Evolutionary conservation across 2,888 invertebrate species (phyloP).

Genomic region (Gastrophysa polygoni): DNA sequence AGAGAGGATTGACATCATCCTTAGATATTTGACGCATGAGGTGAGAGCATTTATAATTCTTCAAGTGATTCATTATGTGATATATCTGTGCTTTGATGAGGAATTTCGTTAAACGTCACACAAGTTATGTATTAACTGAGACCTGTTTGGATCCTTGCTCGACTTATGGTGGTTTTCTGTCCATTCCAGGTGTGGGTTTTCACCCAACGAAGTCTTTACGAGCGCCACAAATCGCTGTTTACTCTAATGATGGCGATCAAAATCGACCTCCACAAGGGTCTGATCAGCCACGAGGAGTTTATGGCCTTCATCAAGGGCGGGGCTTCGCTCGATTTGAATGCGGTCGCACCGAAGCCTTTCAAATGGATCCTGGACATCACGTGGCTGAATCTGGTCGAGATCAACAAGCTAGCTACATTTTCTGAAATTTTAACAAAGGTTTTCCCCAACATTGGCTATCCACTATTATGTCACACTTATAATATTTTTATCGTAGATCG

Average conservation of each 20-base stretch:
- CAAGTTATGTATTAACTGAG: too few relatives aligned
- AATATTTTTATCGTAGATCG: conserved; percentile 65
- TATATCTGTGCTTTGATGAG: too few relatives aligned
- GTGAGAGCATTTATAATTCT: conserved; percentile 39
- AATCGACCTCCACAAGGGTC: conserved; percentile 83
- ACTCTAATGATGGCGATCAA: conserved; percentile 95
- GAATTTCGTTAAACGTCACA: too few relatives aligned
- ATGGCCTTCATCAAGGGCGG: conserved; percentile 96
- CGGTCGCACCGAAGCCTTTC: conserved; percentile 90
- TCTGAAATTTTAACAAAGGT: conserved; percentile 79
- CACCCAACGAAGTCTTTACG: conserved; percentile 90
- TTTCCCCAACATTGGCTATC: too few relatives aligned
- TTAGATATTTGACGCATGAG: conserved; percentile 87
- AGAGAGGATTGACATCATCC: conserved; percentile 87
- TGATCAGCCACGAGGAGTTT: conserved; percentile 89
- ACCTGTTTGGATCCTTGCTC: background rate
- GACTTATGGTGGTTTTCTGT: too few relatives aligned
- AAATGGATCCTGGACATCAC: conserved; percentile 95
- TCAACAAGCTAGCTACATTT: conserved; percentile 83
- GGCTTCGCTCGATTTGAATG: conserved; percentile 91
- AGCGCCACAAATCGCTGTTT: conserved; percentile 90
- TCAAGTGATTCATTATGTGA: background rate
- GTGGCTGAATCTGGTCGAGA: conserved; percentile 94
- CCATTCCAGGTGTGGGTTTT: conserved; percentile 79
- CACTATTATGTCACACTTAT: too few relatives aligned